Conservation (phyloP, 2,797 vertebrate species). For the Helicolenus hilgendorfi region DNA sequence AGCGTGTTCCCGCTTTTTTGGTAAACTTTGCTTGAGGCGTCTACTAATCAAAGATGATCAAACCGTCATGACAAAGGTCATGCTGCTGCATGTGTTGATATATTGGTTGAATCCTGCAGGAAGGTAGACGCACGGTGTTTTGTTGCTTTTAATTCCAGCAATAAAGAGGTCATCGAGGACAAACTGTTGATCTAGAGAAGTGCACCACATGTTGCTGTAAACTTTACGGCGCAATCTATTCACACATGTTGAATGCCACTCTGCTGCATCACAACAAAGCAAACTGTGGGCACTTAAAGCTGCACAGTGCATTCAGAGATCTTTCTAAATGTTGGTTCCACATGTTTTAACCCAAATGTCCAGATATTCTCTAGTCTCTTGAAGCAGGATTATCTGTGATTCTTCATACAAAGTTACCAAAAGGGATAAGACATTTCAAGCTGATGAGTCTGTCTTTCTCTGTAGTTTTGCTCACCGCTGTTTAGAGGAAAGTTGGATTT, state of each 20-base stretch:
- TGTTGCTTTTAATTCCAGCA: background rate
- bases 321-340: background rate
- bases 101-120: background rate
- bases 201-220: constrained; percentile 60
- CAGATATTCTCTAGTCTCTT: background rate
- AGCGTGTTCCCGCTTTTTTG: background rate
- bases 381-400: background rate
- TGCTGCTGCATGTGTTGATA: background rate
- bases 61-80: background rate
- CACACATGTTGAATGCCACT: constrained; percentile 20
- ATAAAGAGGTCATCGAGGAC: background rate
- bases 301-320: background rate
- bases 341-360: background rate
- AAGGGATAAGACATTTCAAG: background rate
- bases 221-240: constrained; percentile 23
- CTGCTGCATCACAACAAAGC: constrained; percentile 8
- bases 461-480: background rate
- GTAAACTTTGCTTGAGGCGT: background rate
- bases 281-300: constrained; percentile 8
- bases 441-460: background rate
- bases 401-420: background rate
- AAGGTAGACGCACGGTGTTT: background rate
- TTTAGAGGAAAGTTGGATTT: constrained; percentile 21
- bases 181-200: constrained; percentile 12
- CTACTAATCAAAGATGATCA: background rate